A percentile compares a stretch with the other conserved stretches of the same genome.
These are phyloP conservation scores for Urophycis tenuis DNA, from an alignment of 2,797 vertebrate species.

Conservation along the genomic window DNA sequence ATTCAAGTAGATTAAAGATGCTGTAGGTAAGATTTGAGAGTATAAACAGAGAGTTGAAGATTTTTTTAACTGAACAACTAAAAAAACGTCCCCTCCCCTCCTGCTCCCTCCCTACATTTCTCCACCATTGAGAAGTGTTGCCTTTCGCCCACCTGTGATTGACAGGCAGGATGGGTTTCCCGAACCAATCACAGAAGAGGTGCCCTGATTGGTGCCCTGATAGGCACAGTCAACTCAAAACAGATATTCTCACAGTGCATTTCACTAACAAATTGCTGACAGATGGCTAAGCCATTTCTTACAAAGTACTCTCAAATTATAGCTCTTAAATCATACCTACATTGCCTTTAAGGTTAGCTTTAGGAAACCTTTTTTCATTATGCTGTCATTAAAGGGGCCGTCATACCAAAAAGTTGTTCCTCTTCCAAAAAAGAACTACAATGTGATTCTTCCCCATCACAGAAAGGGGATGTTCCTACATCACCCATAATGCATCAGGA, in stretches of 20 bases:
- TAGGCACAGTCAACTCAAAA: not conserved
- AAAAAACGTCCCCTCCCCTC: no score
- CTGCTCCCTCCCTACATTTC: no score
- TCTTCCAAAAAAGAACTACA: not conserved
- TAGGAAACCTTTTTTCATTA: not conserved
- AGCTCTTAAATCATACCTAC: slow-evolving; percentile 1
- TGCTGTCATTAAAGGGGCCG: not conserved
- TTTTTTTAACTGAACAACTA: no score
- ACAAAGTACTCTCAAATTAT: not conserved
- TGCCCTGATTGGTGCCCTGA: no score
- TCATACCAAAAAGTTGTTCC: not conserved
- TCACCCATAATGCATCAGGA: not conserved
- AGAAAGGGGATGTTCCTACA: not conserved
- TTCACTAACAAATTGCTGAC: not conserved
- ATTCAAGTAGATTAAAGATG: no score
- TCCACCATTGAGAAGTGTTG: no score
- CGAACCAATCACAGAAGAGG: no score
- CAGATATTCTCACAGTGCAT: not conserved
- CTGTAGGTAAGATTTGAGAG: no score
- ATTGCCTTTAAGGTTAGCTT: not conserved
- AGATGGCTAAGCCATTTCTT: not conserved
- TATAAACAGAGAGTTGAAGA: no score
- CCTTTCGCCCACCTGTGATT: no score
- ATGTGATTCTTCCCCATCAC: not conserved
- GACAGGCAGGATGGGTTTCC: no score